These are phyloP conservation scores for Loripinus fragilis DNA, from an alignment of 2,888 invertebrate species.

Conservation along the genomic window DNA sequence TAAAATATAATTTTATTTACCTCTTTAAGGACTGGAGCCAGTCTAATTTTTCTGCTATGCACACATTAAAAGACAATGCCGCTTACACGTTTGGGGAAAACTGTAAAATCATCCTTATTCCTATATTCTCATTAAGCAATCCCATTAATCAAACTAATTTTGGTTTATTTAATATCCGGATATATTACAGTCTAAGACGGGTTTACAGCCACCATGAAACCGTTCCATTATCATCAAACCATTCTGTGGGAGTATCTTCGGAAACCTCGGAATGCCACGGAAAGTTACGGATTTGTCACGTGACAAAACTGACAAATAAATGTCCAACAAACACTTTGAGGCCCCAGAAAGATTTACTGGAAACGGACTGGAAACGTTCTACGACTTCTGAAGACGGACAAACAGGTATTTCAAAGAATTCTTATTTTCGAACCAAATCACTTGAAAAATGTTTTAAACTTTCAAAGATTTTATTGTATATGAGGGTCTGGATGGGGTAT, in stretches of 20 bases:
- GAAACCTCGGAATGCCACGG: no score
- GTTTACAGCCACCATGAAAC: neutral
- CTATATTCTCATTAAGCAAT: neutral
- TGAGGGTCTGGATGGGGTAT: no score
- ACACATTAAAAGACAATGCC: slow-evolving; percentile 1
- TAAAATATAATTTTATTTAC: no score
- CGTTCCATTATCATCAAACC: no score
- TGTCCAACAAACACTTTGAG: neutral
- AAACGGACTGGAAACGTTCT: slow-evolving; percentile 13
- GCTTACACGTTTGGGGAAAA: neutral
- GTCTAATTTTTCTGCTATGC: no score
- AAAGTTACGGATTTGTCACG: neutral
- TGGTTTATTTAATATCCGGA: slow-evolving; percentile 13
- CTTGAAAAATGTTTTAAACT: no score
- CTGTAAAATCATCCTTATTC: neutral
- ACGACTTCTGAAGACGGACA: neutral
- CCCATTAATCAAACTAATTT: slow-evolving; percentile 11
- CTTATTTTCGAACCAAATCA: no score
- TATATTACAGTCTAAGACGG: neutral
- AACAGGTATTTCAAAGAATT: neutral
- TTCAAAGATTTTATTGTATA: no score
- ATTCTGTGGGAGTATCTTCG: no score
- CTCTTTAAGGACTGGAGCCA: no score
- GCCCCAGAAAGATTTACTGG: neutral
- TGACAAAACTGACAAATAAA: neutral